Evolutionary conservation across 2,113 vertebrate species (phyloP).

Genomic region (Chelonoidis abingdonii): DNA sequence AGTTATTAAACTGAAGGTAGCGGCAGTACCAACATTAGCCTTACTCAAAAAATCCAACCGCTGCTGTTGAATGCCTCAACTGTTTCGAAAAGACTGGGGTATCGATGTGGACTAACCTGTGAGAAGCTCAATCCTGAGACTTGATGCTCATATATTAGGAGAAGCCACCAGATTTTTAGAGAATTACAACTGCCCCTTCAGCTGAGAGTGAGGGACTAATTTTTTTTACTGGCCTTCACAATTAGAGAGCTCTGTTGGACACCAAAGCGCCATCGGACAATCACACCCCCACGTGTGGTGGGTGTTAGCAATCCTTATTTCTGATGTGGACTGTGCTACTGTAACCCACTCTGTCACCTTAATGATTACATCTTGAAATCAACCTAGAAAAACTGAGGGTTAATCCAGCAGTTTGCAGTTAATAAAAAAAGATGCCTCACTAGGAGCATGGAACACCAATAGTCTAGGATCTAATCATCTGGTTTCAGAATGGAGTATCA

Average conservation of each 20-base stretch:
- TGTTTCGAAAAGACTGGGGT: background rate
- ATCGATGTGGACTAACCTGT: background rate
- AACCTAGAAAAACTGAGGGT: rapidly evolving
- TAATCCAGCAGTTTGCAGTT: background rate
- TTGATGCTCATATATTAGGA: background rate
- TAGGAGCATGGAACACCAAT: background rate
- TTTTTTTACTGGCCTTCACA: background rate
- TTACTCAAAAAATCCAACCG: background rate
- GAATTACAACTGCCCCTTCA: background rate
- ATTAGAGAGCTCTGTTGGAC: background rate
- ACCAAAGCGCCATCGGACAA: background rate
- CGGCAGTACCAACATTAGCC: background rate
- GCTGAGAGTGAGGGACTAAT: background rate
- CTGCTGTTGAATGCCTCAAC: background rate
- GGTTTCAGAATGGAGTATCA: background rate
- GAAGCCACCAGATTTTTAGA: background rate
- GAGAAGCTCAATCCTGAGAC: background rate
- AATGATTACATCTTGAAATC: rapidly evolving
- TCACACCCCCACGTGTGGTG: rapidly evolving
- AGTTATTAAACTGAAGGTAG: background rate
- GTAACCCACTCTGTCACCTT: background rate
- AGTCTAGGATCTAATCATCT: background rate
- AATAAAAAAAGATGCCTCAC: background rate
- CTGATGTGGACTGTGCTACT: rapidly evolving
- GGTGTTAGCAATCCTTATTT: rapidly evolving